Conservation (phyloP, 2,113 vertebrate species). For the Eptesicus fuscus region DNA sequence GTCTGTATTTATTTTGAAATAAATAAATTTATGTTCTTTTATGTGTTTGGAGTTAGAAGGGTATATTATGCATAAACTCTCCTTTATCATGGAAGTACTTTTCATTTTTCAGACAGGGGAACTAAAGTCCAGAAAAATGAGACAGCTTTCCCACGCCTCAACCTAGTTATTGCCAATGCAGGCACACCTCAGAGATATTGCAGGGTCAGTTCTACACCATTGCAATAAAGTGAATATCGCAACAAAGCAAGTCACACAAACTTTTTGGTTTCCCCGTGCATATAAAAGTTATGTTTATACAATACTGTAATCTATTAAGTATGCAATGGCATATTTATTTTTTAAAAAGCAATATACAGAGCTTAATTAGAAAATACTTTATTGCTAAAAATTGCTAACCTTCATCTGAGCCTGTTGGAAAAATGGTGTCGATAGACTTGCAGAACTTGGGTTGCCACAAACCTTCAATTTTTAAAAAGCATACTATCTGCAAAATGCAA, state of each 20-base stretch:
- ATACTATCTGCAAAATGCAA: neutral
- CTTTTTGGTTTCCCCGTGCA: neutral
- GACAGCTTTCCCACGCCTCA: neutral
- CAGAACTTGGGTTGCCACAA: neutral
- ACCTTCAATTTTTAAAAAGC: neutral
- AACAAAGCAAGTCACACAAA: neutral
- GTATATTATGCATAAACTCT: neutral
- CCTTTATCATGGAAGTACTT: neutral
- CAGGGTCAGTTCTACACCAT: too few species aligned
- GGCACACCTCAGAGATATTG: neutral
- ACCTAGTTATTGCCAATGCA: neutral
- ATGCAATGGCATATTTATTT: neutral
- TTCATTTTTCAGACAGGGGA: conserved; percentile 5
- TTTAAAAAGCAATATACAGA: neutral
- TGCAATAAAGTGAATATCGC: neutral
- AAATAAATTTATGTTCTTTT: neutral
- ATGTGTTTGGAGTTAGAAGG: neutral
- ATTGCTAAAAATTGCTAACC: neutral
- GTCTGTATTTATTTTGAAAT: conserved; percentile 35
- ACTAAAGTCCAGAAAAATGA: neutral
- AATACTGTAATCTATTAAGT: neutral
- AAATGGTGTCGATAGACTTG: neutral
- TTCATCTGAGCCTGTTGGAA: neutral
- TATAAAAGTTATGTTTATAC: neutral
- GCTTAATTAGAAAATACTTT: neutral